Evolutionary conservation across 2,888 invertebrate genomes (phyloP).

Genomic region (Ormyrus rosae): DNA sequence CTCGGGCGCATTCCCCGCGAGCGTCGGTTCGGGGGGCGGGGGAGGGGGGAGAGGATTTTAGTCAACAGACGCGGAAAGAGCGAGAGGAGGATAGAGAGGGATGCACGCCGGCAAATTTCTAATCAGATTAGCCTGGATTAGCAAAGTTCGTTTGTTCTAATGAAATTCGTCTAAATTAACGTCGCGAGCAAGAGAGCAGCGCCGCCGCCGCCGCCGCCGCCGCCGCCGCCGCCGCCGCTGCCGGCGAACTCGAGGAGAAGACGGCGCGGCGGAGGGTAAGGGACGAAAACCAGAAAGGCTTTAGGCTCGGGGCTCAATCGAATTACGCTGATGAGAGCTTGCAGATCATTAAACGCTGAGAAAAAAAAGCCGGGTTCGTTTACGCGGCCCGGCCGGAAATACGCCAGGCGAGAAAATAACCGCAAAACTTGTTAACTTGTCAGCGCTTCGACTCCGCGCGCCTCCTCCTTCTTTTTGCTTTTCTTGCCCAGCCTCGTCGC

Average conservation of each 20-base stretch:
- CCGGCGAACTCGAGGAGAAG: conserved; percentile 47
- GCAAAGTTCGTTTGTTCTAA: conserved; percentile 76
- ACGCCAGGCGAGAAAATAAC: conserved; percentile 11
- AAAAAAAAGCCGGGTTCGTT: conserved; percentile 20
- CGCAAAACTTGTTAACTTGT: conserved; percentile 10
- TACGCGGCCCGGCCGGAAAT: not conserved
- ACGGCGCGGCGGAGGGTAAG: conserved; percentile 43
- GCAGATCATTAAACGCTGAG: conserved; percentile 47
- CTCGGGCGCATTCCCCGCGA: conserved; percentile 41
- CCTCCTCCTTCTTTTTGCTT: too few species aligned
- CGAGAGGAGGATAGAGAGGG: conserved; percentile 58
- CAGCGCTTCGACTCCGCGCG: too few species aligned
- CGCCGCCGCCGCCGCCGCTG: conserved; percentile 3
- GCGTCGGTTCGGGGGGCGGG: conserved; percentile 58
- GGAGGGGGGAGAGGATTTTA: conserved; percentile 47
- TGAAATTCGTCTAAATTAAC: conserved; percentile 76
- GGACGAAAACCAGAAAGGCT: conserved; percentile 57
- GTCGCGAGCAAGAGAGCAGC: conserved; percentile 65
- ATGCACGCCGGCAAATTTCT: conserved; percentile 73
- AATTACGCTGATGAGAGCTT: conserved; percentile 53
- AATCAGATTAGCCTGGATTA: conserved; percentile 75
- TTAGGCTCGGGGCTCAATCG: conserved; percentile 50
- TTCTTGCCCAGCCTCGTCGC: too few species aligned
- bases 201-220: not conserved
- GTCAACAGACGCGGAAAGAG: conserved; percentile 14